Base-by-base conservation (phyloP, 1,140 invertebrate species). In the Heliconius eleuchia region DNA sequence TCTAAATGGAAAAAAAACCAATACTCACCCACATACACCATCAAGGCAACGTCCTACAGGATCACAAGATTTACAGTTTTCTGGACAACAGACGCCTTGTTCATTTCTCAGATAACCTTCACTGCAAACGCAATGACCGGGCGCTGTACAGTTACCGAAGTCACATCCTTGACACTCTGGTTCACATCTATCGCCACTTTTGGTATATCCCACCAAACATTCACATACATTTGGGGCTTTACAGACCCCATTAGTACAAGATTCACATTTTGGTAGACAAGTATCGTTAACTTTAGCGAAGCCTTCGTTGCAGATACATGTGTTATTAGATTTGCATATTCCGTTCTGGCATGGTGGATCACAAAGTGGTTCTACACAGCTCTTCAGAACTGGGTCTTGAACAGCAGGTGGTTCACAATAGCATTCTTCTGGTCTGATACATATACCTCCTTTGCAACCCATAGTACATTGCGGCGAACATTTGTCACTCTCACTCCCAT, bases 301-400 rank as follows among this genome's bases (percentile, higher is more conserved):
- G 4, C 60, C 60, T 30, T 66, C 60, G 11, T 30, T 30, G 16
- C 83, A 84, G 75, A 70, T 55, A 57, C 95, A 95, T 3, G 79
- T 81, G 77, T 89, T 80, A n/a, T 91, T 91, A n/a, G 79, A 79
- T 42, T 74, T 85, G 80, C 85, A 86, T 13, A 70, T 77, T 16
- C 76, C 83, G 39, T 84, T 66, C 16, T 66, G 60, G 60, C 60
- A 66, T 27, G 11, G 60, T 66, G 60, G 60, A 27, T 66, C 60
- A 30, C 60, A 66, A 13, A 52, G 71, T 42, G 34, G 66, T 34
- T 16, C 79, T 1, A 80, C 73, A 57, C 83, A 84, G 23, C 23
- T 55, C n/a, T 66, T 72, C 23, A 8, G 23, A 66, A 27, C 23
- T 30, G 60, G 11, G 11, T 66, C 27, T 8, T 30, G 27, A 1